Percentiles rank a stretch among this genome's conserved stretches.
Conservation (phyloP, 1,140 invertebrate genomes). For the Sitophilus oryzae region DNA sequence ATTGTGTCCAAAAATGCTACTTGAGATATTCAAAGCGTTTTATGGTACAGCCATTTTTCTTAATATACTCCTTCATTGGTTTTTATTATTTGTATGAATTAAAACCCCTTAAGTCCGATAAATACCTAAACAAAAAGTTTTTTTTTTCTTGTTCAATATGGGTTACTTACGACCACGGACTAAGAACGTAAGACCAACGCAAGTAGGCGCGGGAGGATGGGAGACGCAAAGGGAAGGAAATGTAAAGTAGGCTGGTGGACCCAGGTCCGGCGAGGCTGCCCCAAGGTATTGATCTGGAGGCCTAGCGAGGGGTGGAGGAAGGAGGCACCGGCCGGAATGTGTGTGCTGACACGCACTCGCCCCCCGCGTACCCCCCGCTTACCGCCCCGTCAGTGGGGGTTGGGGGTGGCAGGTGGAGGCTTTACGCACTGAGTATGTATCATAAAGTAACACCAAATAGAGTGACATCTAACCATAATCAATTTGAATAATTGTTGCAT, state of each 20-base stretch:
- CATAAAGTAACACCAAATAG: too few relatives aligned
- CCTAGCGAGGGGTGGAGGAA: constrained; percentile 30
- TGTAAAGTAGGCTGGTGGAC: constrained; percentile 45
- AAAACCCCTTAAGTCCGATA: too few relatives aligned
- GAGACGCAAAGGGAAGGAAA: constrained; percentile 33
- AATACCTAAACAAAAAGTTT: too few relatives aligned
- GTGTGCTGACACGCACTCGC: constrained; percentile 43
- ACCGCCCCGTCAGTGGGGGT: constrained; percentile 18
- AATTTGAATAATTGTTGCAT: too few relatives aligned
- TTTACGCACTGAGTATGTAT: constrained; percentile 35
- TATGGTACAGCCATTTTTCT: too few relatives aligned
- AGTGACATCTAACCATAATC: too few relatives aligned
- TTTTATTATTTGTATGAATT: too few relatives aligned
- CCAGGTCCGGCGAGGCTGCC: constrained; percentile 43
- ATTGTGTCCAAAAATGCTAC: too few relatives aligned
- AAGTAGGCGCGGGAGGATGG: constrained; percentile 22
- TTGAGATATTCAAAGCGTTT: too few relatives aligned
- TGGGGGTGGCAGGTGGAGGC: constrained; percentile 27
- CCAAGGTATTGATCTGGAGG: constrained; percentile 44
- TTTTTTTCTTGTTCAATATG: too few relatives aligned
- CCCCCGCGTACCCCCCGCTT: constrained; percentile 22
- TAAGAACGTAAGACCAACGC: constrained; percentile 22
- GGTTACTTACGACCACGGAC: background rate
- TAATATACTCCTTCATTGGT: too few relatives aligned
- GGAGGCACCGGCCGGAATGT: constrained; percentile 32